Conservation (phyloP, 2,797 vertebrate species). For the Anas georgica region DNA sequence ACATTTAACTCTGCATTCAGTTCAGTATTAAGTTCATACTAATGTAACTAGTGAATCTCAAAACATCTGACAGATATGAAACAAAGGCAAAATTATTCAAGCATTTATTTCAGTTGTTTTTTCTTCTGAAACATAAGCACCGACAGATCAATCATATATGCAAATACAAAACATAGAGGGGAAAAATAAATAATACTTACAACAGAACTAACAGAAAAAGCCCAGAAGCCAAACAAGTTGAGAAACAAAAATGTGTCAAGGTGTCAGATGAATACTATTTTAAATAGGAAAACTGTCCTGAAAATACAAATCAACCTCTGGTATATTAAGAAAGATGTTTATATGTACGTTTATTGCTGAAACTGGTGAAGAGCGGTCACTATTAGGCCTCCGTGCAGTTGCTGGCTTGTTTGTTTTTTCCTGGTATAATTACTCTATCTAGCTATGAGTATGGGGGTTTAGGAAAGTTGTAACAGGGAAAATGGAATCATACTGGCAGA, state of each 20-base stretch:
- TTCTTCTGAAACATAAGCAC: not conserved
- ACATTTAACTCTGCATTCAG: not conserved
- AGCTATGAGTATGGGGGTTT: not conserved
- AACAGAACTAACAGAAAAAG: not conserved
- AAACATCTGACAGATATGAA: not conserved
- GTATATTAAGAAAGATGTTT: not conserved
- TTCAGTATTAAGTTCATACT: not conserved
- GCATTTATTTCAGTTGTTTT: not conserved
- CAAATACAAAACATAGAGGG: not conserved
- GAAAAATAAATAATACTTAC: not conserved
- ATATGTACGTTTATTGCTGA: not conserved
- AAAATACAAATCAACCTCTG: not conserved
- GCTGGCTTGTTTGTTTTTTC: not conserved
- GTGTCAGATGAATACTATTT: not conserved
- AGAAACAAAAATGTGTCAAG: not conserved
- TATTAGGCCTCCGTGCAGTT: no score
- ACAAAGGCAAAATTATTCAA: not conserved
- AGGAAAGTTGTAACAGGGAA: not conserved
- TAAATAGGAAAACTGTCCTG: not conserved
- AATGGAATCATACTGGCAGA: not conserved
- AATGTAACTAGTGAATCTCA: not conserved
- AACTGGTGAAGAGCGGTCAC: not conserved
- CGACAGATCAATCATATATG: not conserved
- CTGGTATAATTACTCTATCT: not conserved
- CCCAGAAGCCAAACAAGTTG: not conserved